A percentile compares a stretch with the other conserved stretches of the same genome.
Conservation (phyloP, 2,113 vertebrate species). For the Zosterops hypoxanthus region DNA sequence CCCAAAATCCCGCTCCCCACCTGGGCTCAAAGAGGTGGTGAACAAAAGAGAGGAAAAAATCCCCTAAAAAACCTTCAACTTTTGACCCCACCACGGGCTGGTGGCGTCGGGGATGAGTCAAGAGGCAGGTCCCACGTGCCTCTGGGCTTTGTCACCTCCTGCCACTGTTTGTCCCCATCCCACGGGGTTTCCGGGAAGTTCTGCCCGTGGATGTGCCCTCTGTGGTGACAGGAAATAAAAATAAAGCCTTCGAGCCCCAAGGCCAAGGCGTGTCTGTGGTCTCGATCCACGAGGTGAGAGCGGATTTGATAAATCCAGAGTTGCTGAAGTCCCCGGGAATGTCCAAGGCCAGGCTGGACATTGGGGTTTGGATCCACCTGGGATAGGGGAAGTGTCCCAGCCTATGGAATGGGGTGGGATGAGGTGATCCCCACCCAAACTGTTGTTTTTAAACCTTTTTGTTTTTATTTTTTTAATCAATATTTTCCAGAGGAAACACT, state of each 20-base stretch:
- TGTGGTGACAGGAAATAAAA: not conserved
- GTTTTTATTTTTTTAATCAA: no score
- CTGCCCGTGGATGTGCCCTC: not conserved
- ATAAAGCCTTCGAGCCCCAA: not conserved
- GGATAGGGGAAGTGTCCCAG: not conserved
- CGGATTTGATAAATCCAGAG: not conserved
- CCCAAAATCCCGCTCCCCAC: not conserved
- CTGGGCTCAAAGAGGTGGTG: not conserved
- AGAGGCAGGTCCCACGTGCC: not conserved
- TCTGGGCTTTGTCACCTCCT: not conserved
- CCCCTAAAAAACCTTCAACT: constrained; percentile 25
- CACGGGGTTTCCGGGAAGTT: not conserved
- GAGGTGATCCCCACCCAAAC: accelerated
- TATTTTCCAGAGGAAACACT: no score
- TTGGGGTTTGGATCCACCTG: accelerated
- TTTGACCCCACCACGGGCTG: constrained; percentile 14
- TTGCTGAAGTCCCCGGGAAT: accelerated
- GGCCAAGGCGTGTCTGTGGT: accelerated
- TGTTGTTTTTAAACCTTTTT: no score
- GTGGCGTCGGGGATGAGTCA: not conserved
- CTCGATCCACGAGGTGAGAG: accelerated
- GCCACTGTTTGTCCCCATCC: not conserved
- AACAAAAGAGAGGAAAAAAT: not conserved
- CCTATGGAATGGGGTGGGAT: accelerated
- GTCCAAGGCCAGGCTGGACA: not conserved